phyloP scores from a whole-genome alignment of 2,888 invertebrate species.

The Neelides folsomi region DNA sequence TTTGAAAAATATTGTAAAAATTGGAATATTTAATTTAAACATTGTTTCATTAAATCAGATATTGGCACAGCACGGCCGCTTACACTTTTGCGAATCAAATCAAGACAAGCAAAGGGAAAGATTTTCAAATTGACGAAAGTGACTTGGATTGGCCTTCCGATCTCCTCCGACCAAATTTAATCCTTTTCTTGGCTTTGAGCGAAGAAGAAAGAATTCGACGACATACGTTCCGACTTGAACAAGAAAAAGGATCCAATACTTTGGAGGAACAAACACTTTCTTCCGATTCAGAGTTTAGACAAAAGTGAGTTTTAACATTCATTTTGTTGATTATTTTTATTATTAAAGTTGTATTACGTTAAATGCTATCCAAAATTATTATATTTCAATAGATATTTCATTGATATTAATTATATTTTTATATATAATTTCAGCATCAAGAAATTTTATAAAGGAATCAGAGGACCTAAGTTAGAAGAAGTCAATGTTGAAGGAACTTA shows the following conservation, averaged over 20 bases:
- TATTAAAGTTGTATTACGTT: too few species aligned
- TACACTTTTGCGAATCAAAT: constrained; percentile 38
- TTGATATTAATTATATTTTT: constrained; percentile 2
- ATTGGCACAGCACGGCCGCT: constrained; percentile 42
- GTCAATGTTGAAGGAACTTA: constrained; percentile 14
- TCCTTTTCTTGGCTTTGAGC: constrained; percentile 38
- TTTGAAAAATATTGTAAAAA: too few species aligned
- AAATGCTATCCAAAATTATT: too few species aligned
- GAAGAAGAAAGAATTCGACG: constrained; percentile 38
- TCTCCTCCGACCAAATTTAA: constrained; percentile 39
- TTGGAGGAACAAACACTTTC: constrained; percentile 23
- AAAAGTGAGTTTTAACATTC: constrained; percentile 13
- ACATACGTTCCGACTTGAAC: constrained; percentile 16
- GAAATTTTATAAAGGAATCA: constrained; percentile 14
- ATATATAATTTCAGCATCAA: constrained; percentile 15
- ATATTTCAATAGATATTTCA: too few species aligned
- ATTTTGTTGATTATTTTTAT: background rate
- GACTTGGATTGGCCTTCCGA: constrained; percentile 40
- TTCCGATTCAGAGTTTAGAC: constrained; percentile 16
- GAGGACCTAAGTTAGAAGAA: constrained; percentile 18
- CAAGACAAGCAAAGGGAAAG: constrained; percentile 17
- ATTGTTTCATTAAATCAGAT: constrained; percentile 34
- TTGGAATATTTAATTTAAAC: background rate
- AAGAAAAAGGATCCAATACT: constrained; percentile 20
- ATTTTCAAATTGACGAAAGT: constrained; percentile 25